phyloP scores from a whole-genome alignment of 2,888 invertebrate species.

The Adineta ricciae region DNA sequence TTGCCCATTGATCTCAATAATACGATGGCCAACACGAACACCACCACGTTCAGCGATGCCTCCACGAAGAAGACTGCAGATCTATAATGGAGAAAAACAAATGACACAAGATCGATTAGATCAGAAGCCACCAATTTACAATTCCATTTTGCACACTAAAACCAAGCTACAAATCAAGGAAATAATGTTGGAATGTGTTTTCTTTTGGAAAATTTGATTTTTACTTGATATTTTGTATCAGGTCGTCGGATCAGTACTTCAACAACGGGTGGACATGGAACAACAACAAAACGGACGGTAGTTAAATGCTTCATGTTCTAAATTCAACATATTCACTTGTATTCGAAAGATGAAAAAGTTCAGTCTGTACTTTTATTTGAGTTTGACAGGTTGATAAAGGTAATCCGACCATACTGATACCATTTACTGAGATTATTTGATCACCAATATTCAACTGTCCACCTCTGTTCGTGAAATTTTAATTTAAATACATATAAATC shows the following conservation, averaged over 20 bases:
- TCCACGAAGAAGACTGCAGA: slow-evolving; percentile 89
- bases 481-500: background rate
- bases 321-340: background rate
- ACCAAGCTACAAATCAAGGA: slow-evolving; percentile 58
- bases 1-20: slow-evolving; percentile 98
- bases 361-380: slow-evolving; percentile 66
- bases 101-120: background rate
- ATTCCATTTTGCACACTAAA: slow-evolving; percentile 99
- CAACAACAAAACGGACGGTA: slow-evolving; percentile 93
- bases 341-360: background rate
- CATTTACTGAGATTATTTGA: slow-evolving; percentile 97
- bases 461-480: slow-evolving; percentile 54
- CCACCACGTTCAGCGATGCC: slow-evolving; percentile 98
- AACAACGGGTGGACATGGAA: slow-evolving; percentile 97
- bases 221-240: slow-evolving; percentile 85
- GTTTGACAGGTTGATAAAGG: slow-evolving; percentile 95
- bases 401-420: slow-evolving; percentile 88
- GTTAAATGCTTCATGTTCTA: slow-evolving; percentile 80
- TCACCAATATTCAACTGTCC: slow-evolving; percentile 97
- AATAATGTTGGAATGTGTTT: background rate
- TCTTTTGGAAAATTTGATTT: background rate
- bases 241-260: slow-evolving; percentile 98
- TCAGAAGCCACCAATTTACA: slow-evolving; percentile 55
- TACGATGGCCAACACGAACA: slow-evolving; percentile 93
- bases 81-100: slow-evolving; percentile 57